Conservation (phyloP, 2,113 vertebrate species). For the Promerops cafer region DNA sequence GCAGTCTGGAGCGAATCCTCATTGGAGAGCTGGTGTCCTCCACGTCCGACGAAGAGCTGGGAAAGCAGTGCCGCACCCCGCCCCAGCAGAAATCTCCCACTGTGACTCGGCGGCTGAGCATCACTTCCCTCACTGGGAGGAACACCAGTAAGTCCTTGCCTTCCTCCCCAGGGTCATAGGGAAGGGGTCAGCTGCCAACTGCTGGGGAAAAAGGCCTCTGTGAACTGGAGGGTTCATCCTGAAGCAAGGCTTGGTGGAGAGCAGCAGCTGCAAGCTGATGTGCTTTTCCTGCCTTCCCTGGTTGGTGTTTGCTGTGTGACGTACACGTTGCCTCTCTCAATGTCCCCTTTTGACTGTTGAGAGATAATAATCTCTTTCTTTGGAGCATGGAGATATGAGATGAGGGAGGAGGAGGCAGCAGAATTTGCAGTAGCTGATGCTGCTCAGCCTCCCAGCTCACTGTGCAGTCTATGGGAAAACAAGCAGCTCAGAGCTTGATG, state of each 20-base stretch:
- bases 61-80: slow-evolving; percentile 82
- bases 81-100: slow-evolving; percentile 87
- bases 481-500: not conserved
- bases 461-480: not conserved
- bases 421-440: not conserved
- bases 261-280: not conserved
- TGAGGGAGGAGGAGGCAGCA: not conserved
- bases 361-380: not conserved
- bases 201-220: not conserved
- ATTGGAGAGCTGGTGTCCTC: slow-evolving; percentile 84
- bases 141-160: slow-evolving; percentile 72
- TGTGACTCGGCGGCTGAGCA: slow-evolving; percentile 75
- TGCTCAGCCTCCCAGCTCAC: not conserved
- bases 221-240: not conserved
- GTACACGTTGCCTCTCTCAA: fast-evolving
- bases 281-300: not conserved
- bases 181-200: not conserved
- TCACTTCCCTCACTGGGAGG: slow-evolving; percentile 81
- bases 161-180: not conserved
- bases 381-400: not conserved
- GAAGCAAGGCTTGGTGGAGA: not conserved
- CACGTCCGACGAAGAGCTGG: slow-evolving; percentile 76
- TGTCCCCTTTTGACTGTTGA: not conserved
- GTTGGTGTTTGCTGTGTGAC: not conserved
- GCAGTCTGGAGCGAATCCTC: slow-evolving; percentile 88